phyloP scores from a whole-genome alignment of 1,140 invertebrate genomes.

The Drosophila suzukii region DNA sequence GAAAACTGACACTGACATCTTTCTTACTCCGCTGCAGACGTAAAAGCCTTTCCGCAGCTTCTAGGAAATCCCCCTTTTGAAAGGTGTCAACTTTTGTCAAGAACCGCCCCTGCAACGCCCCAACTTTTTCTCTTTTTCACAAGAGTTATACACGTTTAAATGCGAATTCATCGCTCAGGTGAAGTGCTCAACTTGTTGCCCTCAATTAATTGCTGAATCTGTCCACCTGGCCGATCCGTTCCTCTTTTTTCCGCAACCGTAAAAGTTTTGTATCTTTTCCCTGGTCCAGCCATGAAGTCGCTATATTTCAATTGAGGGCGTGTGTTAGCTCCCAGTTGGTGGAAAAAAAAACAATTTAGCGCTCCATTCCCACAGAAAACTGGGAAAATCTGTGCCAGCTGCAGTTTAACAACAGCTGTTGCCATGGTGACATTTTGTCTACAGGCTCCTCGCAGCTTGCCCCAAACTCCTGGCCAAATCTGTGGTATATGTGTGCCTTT shows the following conservation, averaged over 20 bases:
- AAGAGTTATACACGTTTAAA: slow-evolving; percentile 15
- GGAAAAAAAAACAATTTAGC: slow-evolving; percentile 24
- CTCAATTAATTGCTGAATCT: slow-evolving; percentile 44
- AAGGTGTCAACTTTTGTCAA: slow-evolving; percentile 40
- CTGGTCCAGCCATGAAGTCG: slow-evolving; percentile 89
- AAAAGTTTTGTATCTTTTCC: slow-evolving; percentile 95
- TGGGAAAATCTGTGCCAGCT: slow-evolving; percentile 35
- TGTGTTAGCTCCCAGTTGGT: slow-evolving; percentile 86
- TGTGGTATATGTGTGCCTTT: slow-evolving; percentile 67
- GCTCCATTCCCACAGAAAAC: slow-evolving; percentile 42
- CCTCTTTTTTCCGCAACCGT: slow-evolving; percentile 56
- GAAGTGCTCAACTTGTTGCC: slow-evolving; percentile 32
- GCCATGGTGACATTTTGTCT: slow-evolving; percentile 87
- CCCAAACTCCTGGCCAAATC: slow-evolving; percentile 87
- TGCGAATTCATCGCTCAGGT: slow-evolving; percentile 50
- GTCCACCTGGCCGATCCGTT: slow-evolving; percentile 3
- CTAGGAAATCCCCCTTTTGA: slow-evolving; percentile 24
- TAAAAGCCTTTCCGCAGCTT: slow-evolving; percentile 25
- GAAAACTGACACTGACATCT: slow-evolving; percentile 6
- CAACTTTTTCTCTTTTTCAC: not conserved
- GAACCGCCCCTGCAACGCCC: slow-evolving; percentile 7
- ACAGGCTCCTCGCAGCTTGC: slow-evolving; percentile 89
- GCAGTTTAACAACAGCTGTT: slow-evolving; percentile 22
- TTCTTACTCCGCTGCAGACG: not conserved
- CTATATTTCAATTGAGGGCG: slow-evolving; percentile 88